phyloP scores from a whole-genome alignment of 2,113 vertebrate species.

The Opisthocomus hoazin region DNA sequence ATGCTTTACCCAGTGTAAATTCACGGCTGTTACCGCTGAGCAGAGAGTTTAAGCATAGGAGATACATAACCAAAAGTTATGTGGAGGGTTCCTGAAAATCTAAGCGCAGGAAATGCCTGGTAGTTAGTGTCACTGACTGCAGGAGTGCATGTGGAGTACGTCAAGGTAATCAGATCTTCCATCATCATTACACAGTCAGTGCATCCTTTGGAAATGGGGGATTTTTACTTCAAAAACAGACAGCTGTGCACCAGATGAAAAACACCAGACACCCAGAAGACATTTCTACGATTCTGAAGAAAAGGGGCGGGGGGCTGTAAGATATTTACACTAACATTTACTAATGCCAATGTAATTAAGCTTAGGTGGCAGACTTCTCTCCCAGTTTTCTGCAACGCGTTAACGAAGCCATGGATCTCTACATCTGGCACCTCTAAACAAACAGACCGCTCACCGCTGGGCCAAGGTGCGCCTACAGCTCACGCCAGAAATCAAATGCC shows the following conservation, averaged over 20 bases:
- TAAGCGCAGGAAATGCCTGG: conserved; percentile 31
- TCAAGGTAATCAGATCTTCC: background rate
- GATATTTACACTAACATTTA: background rate
- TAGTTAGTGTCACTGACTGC: background rate
- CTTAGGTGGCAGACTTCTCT: background rate
- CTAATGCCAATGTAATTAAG: background rate
- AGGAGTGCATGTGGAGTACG: background rate
- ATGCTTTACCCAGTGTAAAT: background rate
- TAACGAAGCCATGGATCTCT: background rate
- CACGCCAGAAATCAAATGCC: background rate
- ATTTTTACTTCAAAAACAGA: background rate
- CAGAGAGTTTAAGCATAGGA: background rate
- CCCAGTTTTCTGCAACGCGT: background rate
- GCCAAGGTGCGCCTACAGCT: background rate
- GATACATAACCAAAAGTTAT: background rate
- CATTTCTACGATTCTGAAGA: background rate
- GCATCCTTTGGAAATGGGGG: background rate
- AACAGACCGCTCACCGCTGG: background rate
- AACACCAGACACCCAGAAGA: background rate
- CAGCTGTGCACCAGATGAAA: conserved; percentile 21
- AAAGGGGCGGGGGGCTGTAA: background rate
- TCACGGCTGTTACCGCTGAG: background rate
- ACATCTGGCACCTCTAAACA: background rate
- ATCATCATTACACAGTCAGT: background rate
- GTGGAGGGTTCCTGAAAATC: background rate